Percentiles rank a stretch among this genome's conserved stretches.
These are phyloP conservation scores for Calosoma granatense DNA, from an alignment of 1,140 invertebrate species.

Conservation along the genomic window DNA sequence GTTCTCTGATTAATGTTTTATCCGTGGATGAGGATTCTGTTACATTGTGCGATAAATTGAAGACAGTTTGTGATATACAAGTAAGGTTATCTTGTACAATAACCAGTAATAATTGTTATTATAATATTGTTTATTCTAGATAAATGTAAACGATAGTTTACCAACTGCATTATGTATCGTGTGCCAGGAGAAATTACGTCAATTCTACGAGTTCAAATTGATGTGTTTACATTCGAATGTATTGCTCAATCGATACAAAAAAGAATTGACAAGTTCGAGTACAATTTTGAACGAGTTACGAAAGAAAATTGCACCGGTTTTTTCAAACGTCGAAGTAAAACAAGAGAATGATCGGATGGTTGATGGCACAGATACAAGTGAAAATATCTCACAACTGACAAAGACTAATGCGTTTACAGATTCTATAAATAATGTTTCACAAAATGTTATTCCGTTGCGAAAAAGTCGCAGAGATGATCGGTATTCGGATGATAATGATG, in stretches of 20 bases:
- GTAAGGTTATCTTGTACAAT: not conserved
- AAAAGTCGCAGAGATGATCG: not conserved
- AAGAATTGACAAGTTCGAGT: not conserved
- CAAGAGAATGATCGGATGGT: not conserved
- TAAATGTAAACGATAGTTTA: not conserved
- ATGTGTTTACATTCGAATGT: not conserved
- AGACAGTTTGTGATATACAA: conserved; percentile 4
- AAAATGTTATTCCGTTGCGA: not conserved
- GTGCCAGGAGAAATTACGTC: not conserved
- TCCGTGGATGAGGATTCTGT: not conserved
- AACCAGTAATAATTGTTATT: not conserved
- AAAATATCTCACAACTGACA: not conserved
- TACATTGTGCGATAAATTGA: not conserved
- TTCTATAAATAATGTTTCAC: not conserved
- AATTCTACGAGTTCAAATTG: conserved; percentile 1
- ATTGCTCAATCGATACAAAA: not conserved
- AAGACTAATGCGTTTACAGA: not conserved
- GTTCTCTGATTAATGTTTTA: not conserved
- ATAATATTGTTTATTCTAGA: not conserved
- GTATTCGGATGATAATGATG: not conserved
- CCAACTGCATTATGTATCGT: not conserved
- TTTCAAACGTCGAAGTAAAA: not conserved
- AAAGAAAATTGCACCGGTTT: not conserved
- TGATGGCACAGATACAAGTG: not conserved
- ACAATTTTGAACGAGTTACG: not conserved